These are phyloP conservation scores for Microchirus variegatus DNA, from an alignment of 2,797 vertebrate genomes.

Conservation along the genomic window DNA sequence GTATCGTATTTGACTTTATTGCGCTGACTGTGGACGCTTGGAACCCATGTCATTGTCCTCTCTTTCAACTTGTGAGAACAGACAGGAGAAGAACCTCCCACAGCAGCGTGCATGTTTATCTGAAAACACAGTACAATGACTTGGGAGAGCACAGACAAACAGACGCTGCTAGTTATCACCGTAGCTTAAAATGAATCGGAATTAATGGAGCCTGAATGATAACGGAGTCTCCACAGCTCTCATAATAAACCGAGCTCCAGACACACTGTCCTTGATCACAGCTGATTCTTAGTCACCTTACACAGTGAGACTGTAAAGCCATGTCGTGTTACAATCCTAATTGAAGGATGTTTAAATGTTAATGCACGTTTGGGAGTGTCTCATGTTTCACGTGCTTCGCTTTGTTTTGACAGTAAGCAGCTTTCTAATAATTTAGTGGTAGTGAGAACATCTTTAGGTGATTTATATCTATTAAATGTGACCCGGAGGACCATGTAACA, in stretches of 20 bases:
- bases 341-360: background rate
- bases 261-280: conserved; percentile 78
- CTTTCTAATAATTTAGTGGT: conserved; percentile 8
- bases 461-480: conserved; percentile 25
- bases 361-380: background rate
- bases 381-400: background rate
- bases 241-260: conserved; percentile 79
- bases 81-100: conserved; percentile 50
- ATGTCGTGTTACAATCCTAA: conserved; percentile 5
- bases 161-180: conserved; percentile 81
- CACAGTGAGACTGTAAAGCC: background rate
- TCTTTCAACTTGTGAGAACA: conserved; percentile 61
- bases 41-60: conserved; percentile 30
- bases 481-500: conserved; percentile 18
- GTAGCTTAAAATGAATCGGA: conserved; percentile 76
- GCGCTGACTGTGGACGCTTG: conserved; percentile 1
- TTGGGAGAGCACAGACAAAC: conserved; percentile 77
- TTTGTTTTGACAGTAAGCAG: background rate
- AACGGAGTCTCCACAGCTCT: conserved; percentile 79
- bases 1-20: conserved; percentile 3
- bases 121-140: conserved; percentile 56
- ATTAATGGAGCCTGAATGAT: conserved; percentile 79
- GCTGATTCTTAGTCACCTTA: conserved; percentile 52
- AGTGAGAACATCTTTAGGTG: conserved; percentile 6
- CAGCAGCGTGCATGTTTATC: conserved; percentile 66